Evolutionary conservation across 2,113 vertebrate species (phyloP).

Genomic region (Hippolais icterina): DNA sequence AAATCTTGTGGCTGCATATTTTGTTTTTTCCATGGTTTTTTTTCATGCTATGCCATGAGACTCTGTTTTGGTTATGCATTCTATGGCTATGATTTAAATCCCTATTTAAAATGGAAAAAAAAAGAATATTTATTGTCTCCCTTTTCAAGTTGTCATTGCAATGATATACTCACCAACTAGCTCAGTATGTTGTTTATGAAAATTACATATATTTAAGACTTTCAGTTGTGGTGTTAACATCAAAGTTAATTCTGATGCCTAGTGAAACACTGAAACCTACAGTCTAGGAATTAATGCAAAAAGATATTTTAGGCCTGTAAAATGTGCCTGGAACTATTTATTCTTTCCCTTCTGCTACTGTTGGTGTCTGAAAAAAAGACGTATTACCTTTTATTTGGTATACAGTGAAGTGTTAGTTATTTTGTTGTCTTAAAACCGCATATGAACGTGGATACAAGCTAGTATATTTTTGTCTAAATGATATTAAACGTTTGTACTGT

Average conservation of each 20-base stretch:
- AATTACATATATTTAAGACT: not conserved
- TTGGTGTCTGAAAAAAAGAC: not conserved
- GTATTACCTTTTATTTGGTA: not conserved
- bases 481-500: not conserved
- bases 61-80: not conserved
- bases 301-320: not conserved
- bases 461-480: not conserved
- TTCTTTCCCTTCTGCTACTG: not conserved
- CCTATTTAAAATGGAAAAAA: not conserved
- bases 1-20: not conserved
- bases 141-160: not conserved
- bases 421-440: fast-evolving
- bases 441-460: not conserved
- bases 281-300: not conserved
- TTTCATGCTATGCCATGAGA: fast-evolving
- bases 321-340: not conserved
- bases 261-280: not conserved
- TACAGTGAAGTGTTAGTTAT: not conserved
- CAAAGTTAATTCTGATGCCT: not conserved
- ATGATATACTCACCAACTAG: not conserved
- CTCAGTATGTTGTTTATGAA: not conserved
- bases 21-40: not conserved
- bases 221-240: not conserved
- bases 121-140: not conserved
- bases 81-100: not conserved